phyloP scores from a whole-genome alignment of 2,797 vertebrate genomes.

The Fratercula arctica region DNA sequence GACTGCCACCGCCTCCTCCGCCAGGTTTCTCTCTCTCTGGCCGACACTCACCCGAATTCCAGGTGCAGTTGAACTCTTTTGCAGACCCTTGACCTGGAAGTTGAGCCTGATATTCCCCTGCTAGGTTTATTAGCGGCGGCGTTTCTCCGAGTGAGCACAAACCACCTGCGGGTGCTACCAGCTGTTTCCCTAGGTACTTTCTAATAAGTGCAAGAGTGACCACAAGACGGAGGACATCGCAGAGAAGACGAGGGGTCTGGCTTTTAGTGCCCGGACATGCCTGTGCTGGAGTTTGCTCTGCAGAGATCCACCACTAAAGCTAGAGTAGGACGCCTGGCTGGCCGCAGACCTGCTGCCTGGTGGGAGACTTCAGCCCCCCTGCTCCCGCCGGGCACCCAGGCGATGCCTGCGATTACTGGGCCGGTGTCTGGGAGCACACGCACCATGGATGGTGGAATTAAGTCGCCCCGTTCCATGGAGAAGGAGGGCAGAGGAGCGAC shows the following conservation, averaged over 20 bases:
- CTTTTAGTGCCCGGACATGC: neutral
- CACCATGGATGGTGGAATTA: neutral
- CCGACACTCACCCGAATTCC: neutral
- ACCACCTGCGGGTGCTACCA: neutral
- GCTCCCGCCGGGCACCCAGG: neutral
- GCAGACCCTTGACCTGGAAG: neutral
- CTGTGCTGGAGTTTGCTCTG: neutral
- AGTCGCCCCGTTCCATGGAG: neutral
- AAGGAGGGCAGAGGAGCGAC: neutral
- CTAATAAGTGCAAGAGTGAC: neutral
- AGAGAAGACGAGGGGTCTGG: neutral
- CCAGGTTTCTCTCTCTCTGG: neutral
- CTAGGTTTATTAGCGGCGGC: neutral
- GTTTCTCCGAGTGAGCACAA: neutral
- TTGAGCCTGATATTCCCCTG: neutral
- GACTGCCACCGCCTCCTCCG: neutral
- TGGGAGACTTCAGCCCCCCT: neutral
- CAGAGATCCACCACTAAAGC: neutral
- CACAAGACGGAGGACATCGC: neutral
- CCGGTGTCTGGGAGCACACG: neutral
- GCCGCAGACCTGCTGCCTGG: neutral
- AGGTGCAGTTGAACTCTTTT: neutral
- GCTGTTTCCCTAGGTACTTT: neutral
- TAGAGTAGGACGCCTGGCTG: accelerated
- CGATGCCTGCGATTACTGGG: neutral